phyloP scores from a whole-genome alignment of 2,888 invertebrate species.

The Troides helena region DNA sequence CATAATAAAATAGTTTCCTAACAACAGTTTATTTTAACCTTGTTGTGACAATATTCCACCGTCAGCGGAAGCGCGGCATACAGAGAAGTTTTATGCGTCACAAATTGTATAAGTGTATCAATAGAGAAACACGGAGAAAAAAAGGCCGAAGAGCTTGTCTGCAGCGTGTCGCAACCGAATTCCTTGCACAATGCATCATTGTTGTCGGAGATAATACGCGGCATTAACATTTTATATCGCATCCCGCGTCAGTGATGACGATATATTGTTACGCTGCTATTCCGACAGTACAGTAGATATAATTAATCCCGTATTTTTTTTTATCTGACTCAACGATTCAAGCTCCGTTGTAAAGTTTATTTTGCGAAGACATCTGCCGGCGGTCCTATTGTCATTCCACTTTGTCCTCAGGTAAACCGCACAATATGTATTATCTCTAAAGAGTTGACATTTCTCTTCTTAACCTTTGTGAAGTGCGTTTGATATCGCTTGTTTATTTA shows the following conservation, averaged over 20 bases:
- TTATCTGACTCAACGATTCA: slow-evolving; percentile 65
- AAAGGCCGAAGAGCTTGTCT: slow-evolving; percentile 59
- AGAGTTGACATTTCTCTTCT: slow-evolving; percentile 73
- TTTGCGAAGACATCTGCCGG: slow-evolving; percentile 76
- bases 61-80: slow-evolving; percentile 5
- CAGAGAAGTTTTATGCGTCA: slow-evolving; percentile 37
- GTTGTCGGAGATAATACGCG: slow-evolving; percentile 72
- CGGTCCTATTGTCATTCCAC: slow-evolving; percentile 59
- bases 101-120: slow-evolving; percentile 46
- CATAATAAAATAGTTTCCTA: neutral
- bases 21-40: slow-evolving; percentile 1
- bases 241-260: slow-evolving; percentile 76
- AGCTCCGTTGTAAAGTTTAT: slow-evolving; percentile 70
- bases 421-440: slow-evolving; percentile 74
- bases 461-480: slow-evolving; percentile 69
- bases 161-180: slow-evolving; percentile 56
- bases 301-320: slow-evolving; percentile 48
- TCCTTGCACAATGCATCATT: slow-evolving; percentile 73
- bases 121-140: slow-evolving; percentile 56
- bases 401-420: slow-evolving; percentile 72
- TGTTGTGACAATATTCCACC: slow-evolving; percentile 23
- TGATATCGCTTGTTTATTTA: slow-evolving; percentile 70
- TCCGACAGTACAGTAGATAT: slow-evolving; percentile 38
- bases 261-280: slow-evolving; percentile 69
- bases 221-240: slow-evolving; percentile 76